Evolutionary conservation across 2,113 vertebrate genomes (phyloP).

Genomic region (Orthonyx spaldingii): DNA sequence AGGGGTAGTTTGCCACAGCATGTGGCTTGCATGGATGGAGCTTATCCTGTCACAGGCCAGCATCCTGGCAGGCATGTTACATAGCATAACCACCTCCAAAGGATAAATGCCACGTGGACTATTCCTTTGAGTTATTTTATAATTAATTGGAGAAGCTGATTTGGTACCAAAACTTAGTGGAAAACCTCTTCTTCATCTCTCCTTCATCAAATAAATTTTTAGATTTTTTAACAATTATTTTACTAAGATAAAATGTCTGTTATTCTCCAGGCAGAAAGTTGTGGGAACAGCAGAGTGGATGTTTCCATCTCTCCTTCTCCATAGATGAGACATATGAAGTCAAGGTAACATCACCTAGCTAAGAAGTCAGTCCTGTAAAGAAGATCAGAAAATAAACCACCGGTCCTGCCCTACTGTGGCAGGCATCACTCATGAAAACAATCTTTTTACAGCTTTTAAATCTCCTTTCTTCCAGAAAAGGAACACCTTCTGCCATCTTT

Average conservation of each 20-base stretch:
- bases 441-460: not conserved
- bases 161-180: not conserved
- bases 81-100: not conserved
- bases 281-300: not conserved
- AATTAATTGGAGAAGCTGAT: not conserved
- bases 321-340: not conserved
- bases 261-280: not conserved
- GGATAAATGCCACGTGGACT: not conserved
- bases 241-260: not conserved
- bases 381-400: not conserved
- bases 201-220: not conserved
- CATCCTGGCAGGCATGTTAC: rapidly evolving
- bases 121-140: not conserved
- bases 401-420: not conserved
- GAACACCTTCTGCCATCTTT: not conserved
- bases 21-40: not conserved
- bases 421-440: not conserved
- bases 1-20: not conserved
- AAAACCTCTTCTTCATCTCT: not conserved
- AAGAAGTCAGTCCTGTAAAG: not conserved
- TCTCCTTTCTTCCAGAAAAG: not conserved
- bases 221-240: not conserved
- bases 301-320: not conserved
- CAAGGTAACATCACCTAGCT: not conserved
- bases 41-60: not conserved